A percentile compares a stretch with the other conserved stretches of the same genome.
Conservation (phyloP, 2,888 invertebrate species). For the Bellardia pandia region DNA sequence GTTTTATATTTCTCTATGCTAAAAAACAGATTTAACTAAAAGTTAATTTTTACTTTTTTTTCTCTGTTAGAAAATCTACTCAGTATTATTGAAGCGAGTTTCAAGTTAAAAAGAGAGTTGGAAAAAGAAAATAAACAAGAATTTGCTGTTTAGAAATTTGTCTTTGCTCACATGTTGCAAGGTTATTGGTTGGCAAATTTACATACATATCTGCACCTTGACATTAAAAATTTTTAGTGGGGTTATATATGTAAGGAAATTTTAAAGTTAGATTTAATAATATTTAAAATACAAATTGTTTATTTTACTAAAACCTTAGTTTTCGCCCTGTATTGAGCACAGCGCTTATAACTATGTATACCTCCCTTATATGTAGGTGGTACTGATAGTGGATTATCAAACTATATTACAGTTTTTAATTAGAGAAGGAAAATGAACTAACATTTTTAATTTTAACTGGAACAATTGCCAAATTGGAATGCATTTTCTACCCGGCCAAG, state of each 20-base stretch:
- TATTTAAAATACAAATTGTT: too few relatives aligned
- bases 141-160: not conserved
- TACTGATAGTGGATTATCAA: too few relatives aligned
- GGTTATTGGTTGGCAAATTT: conserved; percentile 40
- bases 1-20: conserved; percentile 1
- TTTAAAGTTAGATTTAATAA: too few relatives aligned
- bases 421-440: too few relatives aligned
- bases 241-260: not conserved
- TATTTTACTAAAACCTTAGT: too few relatives aligned
- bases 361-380: too few relatives aligned
- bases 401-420: too few relatives aligned
- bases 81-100: not conserved
- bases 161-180: conserved; percentile 37
- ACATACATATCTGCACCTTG: conserved; percentile 48
- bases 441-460: too few relatives aligned
- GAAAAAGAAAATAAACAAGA: not conserved
- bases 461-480: too few relatives aligned
- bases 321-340: too few relatives aligned
- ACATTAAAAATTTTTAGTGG: conserved; percentile 32
- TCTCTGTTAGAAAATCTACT: not conserved
- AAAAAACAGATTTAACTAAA: conserved; percentile 63
- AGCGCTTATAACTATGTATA: too few relatives aligned
- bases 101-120: not conserved
- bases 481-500: too few relatives aligned
- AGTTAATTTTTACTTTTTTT: conserved; percentile 37